phyloP scores from a whole-genome alignment of 2,113 vertebrate species.

The Phrynosoma platyrhinos region DNA sequence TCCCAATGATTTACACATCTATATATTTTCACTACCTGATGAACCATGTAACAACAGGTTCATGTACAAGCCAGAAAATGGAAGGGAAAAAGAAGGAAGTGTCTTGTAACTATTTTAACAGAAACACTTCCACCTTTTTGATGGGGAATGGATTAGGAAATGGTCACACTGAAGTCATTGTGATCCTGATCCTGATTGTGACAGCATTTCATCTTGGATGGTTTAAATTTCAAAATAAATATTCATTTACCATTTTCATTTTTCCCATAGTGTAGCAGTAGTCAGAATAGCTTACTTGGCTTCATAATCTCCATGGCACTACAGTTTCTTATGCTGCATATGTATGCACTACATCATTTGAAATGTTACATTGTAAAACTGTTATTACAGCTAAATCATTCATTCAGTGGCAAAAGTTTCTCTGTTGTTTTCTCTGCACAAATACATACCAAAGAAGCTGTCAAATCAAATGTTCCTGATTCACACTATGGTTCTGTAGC shows the following conservation, averaged over 20 bases:
- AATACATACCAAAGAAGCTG: not conserved
- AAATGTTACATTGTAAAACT: not conserved
- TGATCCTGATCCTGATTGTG: not conserved
- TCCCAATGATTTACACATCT: too few species aligned
- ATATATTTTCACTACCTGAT: not conserved
- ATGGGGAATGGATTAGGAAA: too few species aligned
- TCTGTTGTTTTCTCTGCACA: not conserved
- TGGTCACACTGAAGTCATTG: not conserved
- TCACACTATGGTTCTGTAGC: not conserved
- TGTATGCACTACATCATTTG: not conserved
- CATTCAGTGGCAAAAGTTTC: not conserved
- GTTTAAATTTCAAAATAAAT: not conserved
- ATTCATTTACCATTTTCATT: not conserved
- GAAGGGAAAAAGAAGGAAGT: too few species aligned
- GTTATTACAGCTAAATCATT: not conserved
- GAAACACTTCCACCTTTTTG: too few species aligned
- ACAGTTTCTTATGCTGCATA: not conserved
- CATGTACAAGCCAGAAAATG: not conserved
- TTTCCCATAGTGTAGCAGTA: not conserved
- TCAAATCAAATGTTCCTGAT: not conserved
- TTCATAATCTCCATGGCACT: not conserved
- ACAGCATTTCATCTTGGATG: not conserved
- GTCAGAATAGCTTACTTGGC: not conserved
- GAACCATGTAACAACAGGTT: too few species aligned
- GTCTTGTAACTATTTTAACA: too few species aligned